Evolutionary conservation across 1,140 invertebrate genomes (phyloP), one percentile per base, ranked within the genome.

Genomic region (Drosophila truncata): DNA sequence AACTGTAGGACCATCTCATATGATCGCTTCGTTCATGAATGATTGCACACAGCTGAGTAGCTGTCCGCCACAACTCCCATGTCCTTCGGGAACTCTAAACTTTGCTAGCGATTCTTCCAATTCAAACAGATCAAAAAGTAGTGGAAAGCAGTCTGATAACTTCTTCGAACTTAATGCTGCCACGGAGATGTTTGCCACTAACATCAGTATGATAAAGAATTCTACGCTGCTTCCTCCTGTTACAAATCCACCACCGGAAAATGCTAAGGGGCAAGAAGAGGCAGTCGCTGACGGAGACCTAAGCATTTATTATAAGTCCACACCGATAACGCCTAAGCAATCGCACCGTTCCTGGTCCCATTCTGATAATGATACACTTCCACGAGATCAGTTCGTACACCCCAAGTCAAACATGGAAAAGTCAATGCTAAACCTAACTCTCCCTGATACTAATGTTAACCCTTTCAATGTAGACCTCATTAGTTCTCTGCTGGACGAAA

Each of bases 401-500:
- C 81, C 52, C 37, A 81, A 76, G 27, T 11, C 35, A 3, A 64
- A n/a, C 33, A 35, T 52, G 0, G 66, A 88, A 31, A 62, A 75
- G 11, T 55, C 85, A 0, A 11, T 35, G 14, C 14, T 90, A 2
- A 84, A 78, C 20, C 41, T 39, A 9, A 83, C 84, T 4, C 27
- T 87, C 18, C 55, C 81, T 8, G 73, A 78, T 23, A 16, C 27
- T 9, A 80, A 93, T 60, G 75, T 94, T 42, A 94, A 95, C 93
- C 94, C 94, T 14, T 95, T 95, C 41, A 94, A 93, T 81, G 93
- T 92, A 33, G 94, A 94, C 47, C 91, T 95, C 33, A 91, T 94
- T 41, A 84, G 92, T 44, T 94, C 94, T 10, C 86, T 95, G 64
- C 77, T 95, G 60, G 94, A 94, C 59, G 94, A 94, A 81, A 93